Percentiles rank a stretch among this genome's conserved stretches.
Evolutionary conservation across 1,140 invertebrate genomes (phyloP).

Genomic region (Epicauta chinensis): DNA sequence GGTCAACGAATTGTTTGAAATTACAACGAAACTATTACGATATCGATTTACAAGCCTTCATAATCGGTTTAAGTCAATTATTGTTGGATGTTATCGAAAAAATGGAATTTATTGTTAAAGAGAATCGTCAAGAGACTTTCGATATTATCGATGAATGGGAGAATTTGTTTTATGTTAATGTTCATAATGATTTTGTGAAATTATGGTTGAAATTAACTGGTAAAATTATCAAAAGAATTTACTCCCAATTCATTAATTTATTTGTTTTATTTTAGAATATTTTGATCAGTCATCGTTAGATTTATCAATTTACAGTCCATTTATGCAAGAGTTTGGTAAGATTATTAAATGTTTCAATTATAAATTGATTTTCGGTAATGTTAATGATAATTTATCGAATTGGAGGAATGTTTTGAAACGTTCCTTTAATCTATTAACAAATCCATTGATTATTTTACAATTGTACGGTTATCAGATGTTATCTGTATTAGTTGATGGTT

Average conservation of each 20-base stretch:
- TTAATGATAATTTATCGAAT: constrained; percentile 27
- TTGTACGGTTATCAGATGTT: constrained; percentile 46
- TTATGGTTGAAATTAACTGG: constrained; percentile 45
- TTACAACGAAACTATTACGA: constrained; percentile 21
- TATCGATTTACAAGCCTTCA: constrained; percentile 44
- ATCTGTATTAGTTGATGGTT: constrained; percentile 36
- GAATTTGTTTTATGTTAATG: constrained; percentile 48
- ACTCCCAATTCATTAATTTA: too few species aligned
- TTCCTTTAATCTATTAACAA: constrained; percentile 29
- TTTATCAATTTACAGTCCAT: constrained; percentile 22
- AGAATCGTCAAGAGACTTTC: constrained; percentile 37
- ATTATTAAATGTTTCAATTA: constrained; percentile 37
- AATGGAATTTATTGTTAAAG: constrained; percentile 42
- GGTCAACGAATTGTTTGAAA: constrained; percentile 45
- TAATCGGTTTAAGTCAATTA: constrained; percentile 46
- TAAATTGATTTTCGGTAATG: constrained; percentile 32
- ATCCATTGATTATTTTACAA: constrained; percentile 43
- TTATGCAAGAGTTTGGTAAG: constrained; percentile 40
- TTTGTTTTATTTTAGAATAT: constrained; percentile 26
- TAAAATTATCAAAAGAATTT: constrained; percentile 17
- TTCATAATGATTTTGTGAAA: constrained; percentile 47
- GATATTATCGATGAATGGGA: constrained; percentile 54
- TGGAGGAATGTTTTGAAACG: constrained; percentile 36
- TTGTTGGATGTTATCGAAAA: constrained; percentile 45
- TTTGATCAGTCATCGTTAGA: constrained; percentile 14